Conservation (phyloP, 2,888 invertebrate genomes). For the Synergus laeviventris region DNA sequence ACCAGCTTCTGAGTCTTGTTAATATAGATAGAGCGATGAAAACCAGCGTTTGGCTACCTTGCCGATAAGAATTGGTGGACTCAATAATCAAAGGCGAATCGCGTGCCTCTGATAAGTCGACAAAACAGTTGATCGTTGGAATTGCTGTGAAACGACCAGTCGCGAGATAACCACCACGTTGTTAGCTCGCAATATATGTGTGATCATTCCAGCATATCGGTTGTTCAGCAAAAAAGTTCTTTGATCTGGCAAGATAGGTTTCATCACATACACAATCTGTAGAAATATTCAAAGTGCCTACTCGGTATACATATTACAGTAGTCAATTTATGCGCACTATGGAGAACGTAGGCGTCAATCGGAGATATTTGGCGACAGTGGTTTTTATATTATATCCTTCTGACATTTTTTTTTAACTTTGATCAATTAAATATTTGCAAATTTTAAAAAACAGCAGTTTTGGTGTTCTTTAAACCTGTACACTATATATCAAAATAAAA, state of each 20-base stretch:
- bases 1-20: constrained; percentile 27
- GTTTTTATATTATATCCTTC: not conserved
- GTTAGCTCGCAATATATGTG: not conserved
- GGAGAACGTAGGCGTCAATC: constrained; percentile 12
- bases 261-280: constrained; percentile 1
- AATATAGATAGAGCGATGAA: not conserved
- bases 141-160: constrained; percentile 19
- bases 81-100: constrained; percentile 15
- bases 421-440: not conserved
- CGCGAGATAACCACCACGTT: constrained; percentile 19
- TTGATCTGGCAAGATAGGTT: not conserved
- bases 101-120: constrained; percentile 24
- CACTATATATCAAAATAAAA: too few relatives aligned
- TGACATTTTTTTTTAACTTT: not conserved
- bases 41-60: not conserved
- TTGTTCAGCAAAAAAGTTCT: constrained; percentile 14
- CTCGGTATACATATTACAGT: constrained; percentile 14
- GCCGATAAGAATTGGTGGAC: constrained; percentile 21
- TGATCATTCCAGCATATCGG: not conserved
- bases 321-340: not conserved
- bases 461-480: not conserved
- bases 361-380: not conserved
- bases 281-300: not conserved
- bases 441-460: not conserved
- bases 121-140: constrained; percentile 29